Percentiles rank a stretch among this genome's conserved stretches.
phyloP scores from a whole-genome alignment of 37 sponge, comb jelly and placozoan species.

The Axinella damicornis region DNA sequence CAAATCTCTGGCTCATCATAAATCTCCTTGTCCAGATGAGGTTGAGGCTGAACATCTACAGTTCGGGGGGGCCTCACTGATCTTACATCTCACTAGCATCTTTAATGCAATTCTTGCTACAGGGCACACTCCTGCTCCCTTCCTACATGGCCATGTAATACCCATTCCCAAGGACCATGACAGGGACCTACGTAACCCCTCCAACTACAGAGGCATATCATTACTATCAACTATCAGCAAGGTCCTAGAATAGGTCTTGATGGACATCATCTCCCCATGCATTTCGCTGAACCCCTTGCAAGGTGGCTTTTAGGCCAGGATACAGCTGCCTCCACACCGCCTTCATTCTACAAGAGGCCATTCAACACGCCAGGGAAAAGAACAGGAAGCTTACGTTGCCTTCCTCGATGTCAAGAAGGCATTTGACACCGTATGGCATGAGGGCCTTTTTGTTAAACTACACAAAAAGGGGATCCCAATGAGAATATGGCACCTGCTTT shows the following conservation, averaged over 20 bases:
- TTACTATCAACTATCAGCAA: neutral
- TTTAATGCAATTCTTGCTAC: too few relatives aligned
- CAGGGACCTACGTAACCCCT: too few relatives aligned
- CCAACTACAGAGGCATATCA: neutral
- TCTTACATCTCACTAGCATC: too few relatives aligned
- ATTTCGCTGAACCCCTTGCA: neutral
- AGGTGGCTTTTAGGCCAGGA: neutral
- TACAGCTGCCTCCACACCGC: neutral
- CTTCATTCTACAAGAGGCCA: neutral
- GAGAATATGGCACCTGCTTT: neutral
- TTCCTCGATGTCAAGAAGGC: conserved; percentile 7
- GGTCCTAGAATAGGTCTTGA: neutral
- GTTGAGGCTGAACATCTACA: too few relatives aligned
- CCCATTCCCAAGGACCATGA: too few relatives aligned
- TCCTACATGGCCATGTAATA: too few relatives aligned
- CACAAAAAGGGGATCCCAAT: neutral
- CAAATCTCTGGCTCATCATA: neutral
- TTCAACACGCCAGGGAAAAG: neutral
- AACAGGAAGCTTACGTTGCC: neutral
- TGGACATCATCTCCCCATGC: neutral
- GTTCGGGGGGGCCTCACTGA: too few relatives aligned
- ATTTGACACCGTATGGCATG: neutral
- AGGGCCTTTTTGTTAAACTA: neutral
- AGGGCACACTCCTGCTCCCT: too few relatives aligned
- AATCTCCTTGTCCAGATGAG: too few relatives aligned